A percentile compares a stretch with the other conserved stretches of the same genome.
These are phyloP conservation scores for Eumacrocentrus americanus DNA, from an alignment of 2,888 invertebrate genomes.

Conservation along the genomic window DNA sequence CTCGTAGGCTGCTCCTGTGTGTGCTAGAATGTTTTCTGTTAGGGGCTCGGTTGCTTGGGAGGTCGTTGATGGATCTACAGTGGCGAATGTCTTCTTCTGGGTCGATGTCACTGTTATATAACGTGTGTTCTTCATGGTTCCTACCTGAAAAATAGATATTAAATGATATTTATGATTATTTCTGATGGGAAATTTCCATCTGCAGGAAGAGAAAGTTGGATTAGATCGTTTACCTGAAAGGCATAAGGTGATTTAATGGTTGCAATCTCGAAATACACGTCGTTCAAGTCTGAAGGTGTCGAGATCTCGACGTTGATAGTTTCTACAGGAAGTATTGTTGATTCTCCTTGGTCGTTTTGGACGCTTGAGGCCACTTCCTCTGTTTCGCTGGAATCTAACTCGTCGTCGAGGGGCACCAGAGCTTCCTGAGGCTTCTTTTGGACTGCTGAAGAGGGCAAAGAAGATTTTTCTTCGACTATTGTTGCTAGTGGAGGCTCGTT, in stretches of 20 bases:
- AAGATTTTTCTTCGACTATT: constrained; percentile 56
- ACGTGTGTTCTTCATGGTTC: constrained; percentile 84
- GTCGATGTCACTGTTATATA: constrained; percentile 89
- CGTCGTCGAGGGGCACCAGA: constrained; percentile 53
- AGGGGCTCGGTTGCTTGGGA: constrained; percentile 74
- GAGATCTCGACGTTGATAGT: constrained; percentile 88
- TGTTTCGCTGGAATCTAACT: constrained; percentile 78
- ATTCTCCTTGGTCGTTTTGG: constrained; percentile 47
- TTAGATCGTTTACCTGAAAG: constrained; percentile 75
- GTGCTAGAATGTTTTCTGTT: constrained; percentile 86
- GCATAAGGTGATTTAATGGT: constrained; percentile 89
- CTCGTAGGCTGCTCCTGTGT: constrained; percentile 74
- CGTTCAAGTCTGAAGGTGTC: constrained; percentile 83
- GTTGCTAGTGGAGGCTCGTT: constrained; percentile 35
- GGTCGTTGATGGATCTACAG: constrained; percentile 67
- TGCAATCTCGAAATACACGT: constrained; percentile 87
- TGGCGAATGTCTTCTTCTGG: constrained; percentile 77
- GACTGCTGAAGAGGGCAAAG: constrained; percentile 60
- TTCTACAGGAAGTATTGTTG: constrained; percentile 71
- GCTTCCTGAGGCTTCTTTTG: constrained; percentile 51
- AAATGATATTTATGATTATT: background rate
- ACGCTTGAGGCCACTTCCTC: constrained; percentile 58
- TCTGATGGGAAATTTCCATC: background rate
- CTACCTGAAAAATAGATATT: constrained; percentile 68
- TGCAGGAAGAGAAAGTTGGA: constrained; percentile 8